Evolutionary conservation across 2,797 vertebrate species (phyloP), one percentile per base, ranked within the genome.

Genomic region (Xiphophorus birchmanni): DNA sequence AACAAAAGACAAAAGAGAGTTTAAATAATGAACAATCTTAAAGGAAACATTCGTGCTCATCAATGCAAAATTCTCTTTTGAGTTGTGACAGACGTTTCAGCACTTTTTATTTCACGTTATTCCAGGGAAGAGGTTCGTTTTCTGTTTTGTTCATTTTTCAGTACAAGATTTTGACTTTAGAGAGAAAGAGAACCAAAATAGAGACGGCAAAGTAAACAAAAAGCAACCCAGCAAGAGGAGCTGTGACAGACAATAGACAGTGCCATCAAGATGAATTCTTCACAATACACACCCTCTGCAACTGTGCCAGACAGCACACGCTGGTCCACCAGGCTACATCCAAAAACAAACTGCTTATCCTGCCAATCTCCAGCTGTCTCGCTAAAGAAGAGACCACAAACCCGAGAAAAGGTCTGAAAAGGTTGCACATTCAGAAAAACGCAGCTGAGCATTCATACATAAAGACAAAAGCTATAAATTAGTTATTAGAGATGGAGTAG

Each of bases 321-420:
- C 84, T 63, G 71, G 80, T 75, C 78, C 52, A 47, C 21, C 44
- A 48, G 79, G 80, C 81, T 74, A 80, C 40, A 40, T 82, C 84
- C 80, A 85, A 82, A 87, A 89, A 86, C 88, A 89, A 86, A 89
- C 82, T 71, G 78, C 82, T 89, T 86, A 93, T 91, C 88, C 80
- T 73, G 9, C 76, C 78, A 75, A 80, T 88, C 81, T 81, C 81
- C 80, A 71, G 82, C 84, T 75, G 86, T 84, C 87, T 77, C 81
- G 90, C 74, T 71, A 88, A 82, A 32, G 75, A 77, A 77, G 76
- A 67, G 50, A 80, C 63, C 73, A 77, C 75, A 84, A 72, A 54
- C 52, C 73, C 2, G 37, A 72, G 77, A 78, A 77, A 78, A 69
- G 29, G 60, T 9, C 67, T 58, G 54, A 21, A 13, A 75, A 58